Base-by-base conservation (phyloP, 1,140 invertebrate genomes). In the Galleria mellonella region DNA sequence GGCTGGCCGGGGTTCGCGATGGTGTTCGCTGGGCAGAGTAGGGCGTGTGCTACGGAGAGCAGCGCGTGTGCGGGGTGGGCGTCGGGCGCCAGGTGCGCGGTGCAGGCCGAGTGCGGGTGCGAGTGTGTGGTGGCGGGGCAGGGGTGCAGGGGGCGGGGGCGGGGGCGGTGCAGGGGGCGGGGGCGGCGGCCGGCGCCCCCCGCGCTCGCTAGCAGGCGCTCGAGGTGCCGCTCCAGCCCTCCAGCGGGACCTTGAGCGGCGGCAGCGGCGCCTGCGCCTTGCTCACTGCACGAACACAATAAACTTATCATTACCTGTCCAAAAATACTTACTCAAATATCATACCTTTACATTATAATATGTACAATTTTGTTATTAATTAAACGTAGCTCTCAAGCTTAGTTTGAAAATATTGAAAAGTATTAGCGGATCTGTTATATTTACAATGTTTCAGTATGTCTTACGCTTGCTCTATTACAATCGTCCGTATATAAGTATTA, bases 191-290 rank as follows among this genome's bases (percentile, higher is more conserved):
- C 37, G 32, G 31, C 38, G 72, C 78, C 73, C 69, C 73, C 66
- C 65, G 52, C 65, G 56, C 52, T 53, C 65, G 78, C 75, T 83
- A 83, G 78, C 78, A 83, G 37, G 75, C 78, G 61, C 66, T 72
- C 35, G 74, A 78, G 4, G 78, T 79, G 52, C 71, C 68, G 40
- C 70, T 51, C 74, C 75, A 78, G 33, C 78, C 75, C 33, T 59
- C 65, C 49, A 83, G 71, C 51, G 72, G 69, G 39, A 81, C 49
- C 13, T 50, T 54, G 51, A 83, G 65, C 50, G 79, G 79, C 43
- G 79, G 79, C 62, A 64, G 67, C 48, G 79, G 79, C 56, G 79
- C 79, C 47, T 55, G 76, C 51, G 76, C 71, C 62, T 81, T 83
- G 55, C 58, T 64, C 59, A 50, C 69, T 67, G 58, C 11, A 9